Percentiles rank a stretch among this genome's conserved stretches.
phyloP scores from a whole-genome alignment of 92 coral and sea anemone species.

The Palythoa caribaeorum region DNA sequence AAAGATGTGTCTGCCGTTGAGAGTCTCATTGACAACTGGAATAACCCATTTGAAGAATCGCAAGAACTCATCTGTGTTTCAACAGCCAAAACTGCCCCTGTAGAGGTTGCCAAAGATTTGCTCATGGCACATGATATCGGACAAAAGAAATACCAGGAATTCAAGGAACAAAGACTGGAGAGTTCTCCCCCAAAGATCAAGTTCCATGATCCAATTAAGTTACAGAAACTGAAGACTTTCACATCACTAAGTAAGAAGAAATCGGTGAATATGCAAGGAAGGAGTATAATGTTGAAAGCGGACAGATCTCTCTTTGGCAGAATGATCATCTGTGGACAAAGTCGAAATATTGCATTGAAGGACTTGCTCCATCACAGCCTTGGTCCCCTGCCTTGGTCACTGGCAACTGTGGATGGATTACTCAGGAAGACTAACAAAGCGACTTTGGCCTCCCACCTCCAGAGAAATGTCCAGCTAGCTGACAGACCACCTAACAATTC shows the following conservation, averaged over 20 bases:
- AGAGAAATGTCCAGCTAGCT: slow-evolving; percentile 45
- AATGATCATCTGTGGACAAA: slow-evolving; percentile 51
- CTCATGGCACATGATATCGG: slow-evolving; percentile 22
- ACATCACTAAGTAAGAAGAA: slow-evolving; percentile 47
- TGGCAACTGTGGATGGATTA: no score
- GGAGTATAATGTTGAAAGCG: slow-evolving; percentile 47
- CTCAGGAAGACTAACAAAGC: no score
- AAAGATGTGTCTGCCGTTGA: slow-evolving; percentile 42
- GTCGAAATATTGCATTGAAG: slow-evolving; percentile 51
- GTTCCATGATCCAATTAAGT: slow-evolving; percentile 54
- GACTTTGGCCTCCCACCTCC: background rate
- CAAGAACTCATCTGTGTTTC: slow-evolving; percentile 45
- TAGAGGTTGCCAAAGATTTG: slow-evolving; percentile 5
- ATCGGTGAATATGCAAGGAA: slow-evolving; percentile 13
- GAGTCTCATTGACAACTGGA: slow-evolving; percentile 47
- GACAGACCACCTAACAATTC: slow-evolving; percentile 41
- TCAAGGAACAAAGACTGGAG: slow-evolving; percentile 49
- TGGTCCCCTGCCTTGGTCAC: slow-evolving; percentile 55
- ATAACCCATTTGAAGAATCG: slow-evolving; percentile 29
- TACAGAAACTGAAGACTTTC: slow-evolving; percentile 56
- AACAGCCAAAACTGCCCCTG: slow-evolving; percentile 39
- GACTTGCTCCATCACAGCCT: slow-evolving; percentile 56
- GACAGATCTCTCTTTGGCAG: slow-evolving; percentile 57
- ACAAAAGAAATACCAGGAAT: slow-evolving; percentile 29
- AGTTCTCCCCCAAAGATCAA: slow-evolving; percentile 44